Conservation (phyloP, 2,888 invertebrate genomes). For the Dichetophora obliterata region DNA sequence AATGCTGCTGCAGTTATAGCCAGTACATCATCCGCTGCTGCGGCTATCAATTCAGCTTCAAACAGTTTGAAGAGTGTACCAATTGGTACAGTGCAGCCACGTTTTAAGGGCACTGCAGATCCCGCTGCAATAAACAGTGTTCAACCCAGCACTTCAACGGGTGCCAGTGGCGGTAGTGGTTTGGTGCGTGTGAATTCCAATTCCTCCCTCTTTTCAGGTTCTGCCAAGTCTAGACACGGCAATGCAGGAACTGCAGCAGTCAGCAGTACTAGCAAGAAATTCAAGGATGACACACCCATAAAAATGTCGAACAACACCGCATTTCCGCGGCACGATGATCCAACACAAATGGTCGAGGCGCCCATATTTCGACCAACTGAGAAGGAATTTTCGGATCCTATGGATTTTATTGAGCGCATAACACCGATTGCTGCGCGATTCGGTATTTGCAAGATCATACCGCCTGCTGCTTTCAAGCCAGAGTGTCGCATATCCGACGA, state of each 20-base stretch:
- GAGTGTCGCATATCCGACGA: constrained; percentile 87
- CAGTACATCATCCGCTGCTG: constrained; percentile 30
- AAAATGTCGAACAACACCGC: constrained; percentile 70
- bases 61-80: constrained; percentile 66
- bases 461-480: constrained; percentile 83
- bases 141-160: constrained; percentile 50
- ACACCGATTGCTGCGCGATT: constrained; percentile 81
- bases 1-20: background rate
- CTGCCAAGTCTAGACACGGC: constrained; percentile 64
- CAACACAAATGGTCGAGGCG: constrained; percentile 78
- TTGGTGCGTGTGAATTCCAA: constrained; percentile 68
- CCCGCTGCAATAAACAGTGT: constrained; percentile 36
- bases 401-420: constrained; percentile 86
- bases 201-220: constrained; percentile 67
- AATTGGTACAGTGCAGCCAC: constrained; percentile 73
- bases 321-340: constrained; percentile 70
- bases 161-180: constrained; percentile 49
- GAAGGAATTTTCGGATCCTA: constrained; percentile 88
- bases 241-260: constrained; percentile 47
- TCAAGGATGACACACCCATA: constrained; percentile 67
- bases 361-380: constrained; percentile 85
- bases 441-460: constrained; percentile 90
- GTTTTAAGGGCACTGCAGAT: constrained; percentile 63
- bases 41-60: constrained; percentile 48
- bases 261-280: constrained; percentile 66